Percentiles rank a stretch among this genome's conserved stretches.
Evolutionary conservation across 2,797 vertebrate species (phyloP).

Genomic region (Periparus ater): DNA sequence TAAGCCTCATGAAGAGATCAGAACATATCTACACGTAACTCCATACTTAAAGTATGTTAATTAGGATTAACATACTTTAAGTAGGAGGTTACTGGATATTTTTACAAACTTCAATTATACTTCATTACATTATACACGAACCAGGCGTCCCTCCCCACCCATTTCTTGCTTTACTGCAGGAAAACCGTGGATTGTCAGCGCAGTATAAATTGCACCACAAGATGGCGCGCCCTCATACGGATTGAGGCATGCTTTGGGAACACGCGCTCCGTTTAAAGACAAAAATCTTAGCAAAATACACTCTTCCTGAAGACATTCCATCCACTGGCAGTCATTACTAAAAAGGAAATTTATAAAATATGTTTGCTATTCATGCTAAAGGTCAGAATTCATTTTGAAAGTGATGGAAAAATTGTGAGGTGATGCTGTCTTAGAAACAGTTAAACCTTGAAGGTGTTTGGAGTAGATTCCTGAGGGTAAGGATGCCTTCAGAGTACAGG

Average conservation of each 20-base stretch:
- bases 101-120: not conserved
- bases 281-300: not conserved
- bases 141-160: not conserved
- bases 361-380: not conserved
- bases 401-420: not conserved
- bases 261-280: rapidly evolving
- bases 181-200: rapidly evolving
- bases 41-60: not conserved
- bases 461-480: not conserved
- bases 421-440: not conserved
- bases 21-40: not conserved
- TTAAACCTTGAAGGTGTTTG: not conserved
- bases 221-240: conserved; percentile 34
- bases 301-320: not conserved
- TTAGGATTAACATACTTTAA: not conserved
- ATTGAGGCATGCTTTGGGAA: rapidly evolving
- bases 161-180: rapidly evolving
- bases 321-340: rapidly evolving
- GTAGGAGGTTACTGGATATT: not conserved
- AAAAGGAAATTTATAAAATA: not conserved
- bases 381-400: not conserved
- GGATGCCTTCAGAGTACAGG: not conserved
- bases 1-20: not conserved
- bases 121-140: rapidly evolving
- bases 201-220: not conserved